Base-by-base conservation (phyloP, 2,113 vertebrate genomes). In the Cephalophus harveyi region DNA sequence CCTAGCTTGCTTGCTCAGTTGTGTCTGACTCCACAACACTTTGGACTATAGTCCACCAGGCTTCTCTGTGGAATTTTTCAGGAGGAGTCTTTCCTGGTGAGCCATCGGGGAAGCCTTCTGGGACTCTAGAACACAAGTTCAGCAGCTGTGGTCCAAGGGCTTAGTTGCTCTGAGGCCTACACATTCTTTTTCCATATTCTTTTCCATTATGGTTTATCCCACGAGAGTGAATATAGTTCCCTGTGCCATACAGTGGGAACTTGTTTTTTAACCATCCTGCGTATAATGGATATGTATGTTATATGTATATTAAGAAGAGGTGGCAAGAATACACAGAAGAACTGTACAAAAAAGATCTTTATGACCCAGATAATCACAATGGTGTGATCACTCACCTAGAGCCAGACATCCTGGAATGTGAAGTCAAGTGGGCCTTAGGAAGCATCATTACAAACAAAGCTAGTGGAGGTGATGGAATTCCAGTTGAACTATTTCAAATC, bases 21-120 rank as follows among this genome's bases (percentile, higher is more conserved):
- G 12, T 76, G 6, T 76, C 11, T 76, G 36, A 76, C 23, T 43
- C 40, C 43, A 23, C 2, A 25, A 43, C 23, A 43, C 36, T 76
- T 27, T 27, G 36, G 71, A 27, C 36, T 3, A 7, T 14, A 76
- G 71, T 27, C 71, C 23, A 43, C 36, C 71, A 76, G 36, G 1
- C 71, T 43, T 43, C 71, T 43, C 36, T 27, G 5, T 76, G 71
- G 36, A 43, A 14, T 14, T 76, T 74, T 27, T 43, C 71, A 43
- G 71, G 71, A 12, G 23, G 67, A 74, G 5, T 76, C 23, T 27
- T 74, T 76, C 36, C 36, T 76, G 23, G 36, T 43, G 71, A 76
- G 36, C 11, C 71, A 43, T 43, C 0, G 1, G 36, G 23, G 6
- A 76, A 43, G 36, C 0, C 36, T 43, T 13, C 23, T 7, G 1